Evolutionary conservation across 1,140 invertebrate species (phyloP), one percentile per base, ranked within the genome.

Genomic region (Trypoxylus dichotomus): DNA sequence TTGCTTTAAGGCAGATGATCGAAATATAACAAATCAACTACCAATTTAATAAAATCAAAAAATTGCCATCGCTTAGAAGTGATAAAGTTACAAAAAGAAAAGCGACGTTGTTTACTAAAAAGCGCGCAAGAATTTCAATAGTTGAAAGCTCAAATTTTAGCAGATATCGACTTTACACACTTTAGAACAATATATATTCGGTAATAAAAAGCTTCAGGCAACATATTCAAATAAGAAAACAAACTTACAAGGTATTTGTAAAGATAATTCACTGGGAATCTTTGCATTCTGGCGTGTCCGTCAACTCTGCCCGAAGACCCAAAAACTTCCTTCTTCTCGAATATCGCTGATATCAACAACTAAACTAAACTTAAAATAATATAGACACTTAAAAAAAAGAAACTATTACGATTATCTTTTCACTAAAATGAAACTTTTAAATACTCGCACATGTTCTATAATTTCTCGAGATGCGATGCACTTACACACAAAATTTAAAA

Each of bases 401-500:
- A 68, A 68, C 60, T 68, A 24, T 68, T 21, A 8, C 10, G 24
- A 68, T 68, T 68, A 68, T 68, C 60, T 24, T 68, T 68, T 11
- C 60, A 68, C 60, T 68, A 10, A 10, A 27, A 27, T 27, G 27
- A 15, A 68, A 68, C 60, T 68, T 27, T 24, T 58, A 11, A 25
- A 29, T 2, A 8, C 15, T 58, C 15, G 47, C 47, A 58, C 47
- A 58, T 58, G 32, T 37, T 37, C 32, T 37, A 8, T 2, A 7
- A 37, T 37, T 37, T 37, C 32, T 37, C 32, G 19, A 6, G 47
- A 54, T 54, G 15, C 47, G 47, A 54, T 54, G 47, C 47, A 54
- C 47, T 54, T 54, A 19, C 47, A 54, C 47, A 54, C 47, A 54
- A 54, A 54, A 54, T 54, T 68, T 68, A 24, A 68, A 68, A 68